Base-by-base conservation (phyloP, 37 sponge, comb jelly and placozoan genomes). In the Petrosia ficiformis region DNA sequence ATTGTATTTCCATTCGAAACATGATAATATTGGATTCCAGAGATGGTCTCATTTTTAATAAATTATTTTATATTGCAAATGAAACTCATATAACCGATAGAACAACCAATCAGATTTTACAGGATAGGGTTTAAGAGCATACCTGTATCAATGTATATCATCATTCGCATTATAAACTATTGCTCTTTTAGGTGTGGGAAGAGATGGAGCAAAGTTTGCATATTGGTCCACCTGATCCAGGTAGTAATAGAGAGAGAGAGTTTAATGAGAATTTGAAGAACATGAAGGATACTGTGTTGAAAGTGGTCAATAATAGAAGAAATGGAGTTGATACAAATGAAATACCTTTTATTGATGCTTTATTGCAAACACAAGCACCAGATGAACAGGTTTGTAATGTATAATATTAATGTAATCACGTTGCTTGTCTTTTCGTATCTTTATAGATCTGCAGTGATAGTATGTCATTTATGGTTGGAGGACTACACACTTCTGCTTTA, bases 401-500 rank as follows among this genome's bases (percentile, higher is more conserved):
- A n/a, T 32, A 22, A 57, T 60, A 38, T 5, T 72, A 8, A 4
- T 39, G 44, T 38, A 42, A 22, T 42, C 30, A 42, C 26, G 72
- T n/a, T n/a, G n/a, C n/a, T n/a, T n/a, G n/a, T n/a, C n/a, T n/a
- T n/a, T n/a, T n/a, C n/a, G n/a, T n/a, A n/a, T n/a, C n/a, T n/a
- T n/a, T n/a, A n/a, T 81, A 91, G 79, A 73, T 79, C 25, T 40
- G 78, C 4, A 33, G 68, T 43, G 95, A 94, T 48, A 71, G 64
- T 6, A 61, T 96, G 28, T 38, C 82, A 10, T 96, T 89, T 70
- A 78, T 96, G 75, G 79, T 96, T 30, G 96, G 96, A 28, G 93
- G 96, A 21, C 77, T 92, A 40, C 96, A 96, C 61, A 96, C 96
- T 14, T 88, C 89, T 24, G 95, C 88, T 41, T 82, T 85, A 67